Conservation (phyloP, 2,797 vertebrate species). For the Tokudaia tokunoshimensis region DNA sequence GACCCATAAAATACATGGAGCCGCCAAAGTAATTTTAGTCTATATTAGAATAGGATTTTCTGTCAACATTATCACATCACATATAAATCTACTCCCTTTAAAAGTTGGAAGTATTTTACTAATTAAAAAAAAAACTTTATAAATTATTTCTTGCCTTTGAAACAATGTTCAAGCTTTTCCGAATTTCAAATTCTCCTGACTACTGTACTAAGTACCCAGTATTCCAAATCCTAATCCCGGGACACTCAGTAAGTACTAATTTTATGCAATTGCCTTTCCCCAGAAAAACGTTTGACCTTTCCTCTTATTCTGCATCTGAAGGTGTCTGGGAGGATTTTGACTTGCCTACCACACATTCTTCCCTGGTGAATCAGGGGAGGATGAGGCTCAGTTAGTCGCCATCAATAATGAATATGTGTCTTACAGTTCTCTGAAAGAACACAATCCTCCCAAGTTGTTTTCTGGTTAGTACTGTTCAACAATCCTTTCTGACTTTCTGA, state of each 20-base stretch:
- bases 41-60: background rate
- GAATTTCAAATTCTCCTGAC: slow-evolving; percentile 39
- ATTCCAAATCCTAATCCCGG: slow-evolving; percentile 41
- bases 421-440: slow-evolving; percentile 61
- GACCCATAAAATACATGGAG: background rate
- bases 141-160: slow-evolving; percentile 49
- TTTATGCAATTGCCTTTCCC: slow-evolving; percentile 63
- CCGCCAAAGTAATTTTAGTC: background rate
- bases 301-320: slow-evolving; percentile 64
- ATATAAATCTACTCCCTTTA: background rate
- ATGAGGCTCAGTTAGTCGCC: slow-evolving; percentile 53
- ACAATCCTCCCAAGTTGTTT: slow-evolving; percentile 38
- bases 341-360: slow-evolving; percentile 63
- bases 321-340: slow-evolving; percentile 57
- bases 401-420: slow-evolving; percentile 55
- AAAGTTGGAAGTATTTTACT: background rate
- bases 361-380: slow-evolving; percentile 74
- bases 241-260: slow-evolving; percentile 46
- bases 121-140: background rate
- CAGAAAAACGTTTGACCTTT: slow-evolving; percentile 29
- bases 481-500: slow-evolving; percentile 42
- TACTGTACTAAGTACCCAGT: background rate
- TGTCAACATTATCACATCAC: background rate
- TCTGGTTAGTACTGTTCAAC: background rate
- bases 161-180: slow-evolving; percentile 39